Percentiles rank a stretch among this genome's conserved stretches.
phyloP scores from a whole-genome alignment of 2,113 vertebrate genomes.

The Leucosticte australis region DNA sequence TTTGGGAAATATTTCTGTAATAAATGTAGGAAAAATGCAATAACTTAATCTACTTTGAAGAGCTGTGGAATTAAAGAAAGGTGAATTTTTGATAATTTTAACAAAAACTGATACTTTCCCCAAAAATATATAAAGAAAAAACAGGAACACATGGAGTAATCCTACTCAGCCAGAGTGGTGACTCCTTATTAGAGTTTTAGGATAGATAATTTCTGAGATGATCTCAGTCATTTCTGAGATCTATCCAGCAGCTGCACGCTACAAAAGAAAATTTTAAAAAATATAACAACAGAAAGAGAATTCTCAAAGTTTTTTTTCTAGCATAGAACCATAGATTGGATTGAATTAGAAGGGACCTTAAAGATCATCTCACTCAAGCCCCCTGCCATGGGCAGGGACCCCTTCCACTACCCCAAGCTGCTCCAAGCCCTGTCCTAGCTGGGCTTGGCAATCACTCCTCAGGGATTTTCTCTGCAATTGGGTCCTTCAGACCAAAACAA shows the following conservation, averaged over 20 bases:
- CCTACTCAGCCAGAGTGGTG: not conserved
- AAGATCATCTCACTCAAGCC: accelerated
- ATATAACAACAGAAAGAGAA: not conserved
- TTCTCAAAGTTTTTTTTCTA: not conserved
- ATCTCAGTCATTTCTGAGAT: not conserved
- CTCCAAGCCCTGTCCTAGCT: not conserved
- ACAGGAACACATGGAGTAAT: not conserved
- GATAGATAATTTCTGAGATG: no score
- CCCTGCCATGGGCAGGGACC: not conserved
- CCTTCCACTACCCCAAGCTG: not conserved
- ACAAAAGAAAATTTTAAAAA: not conserved
- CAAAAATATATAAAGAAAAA: not conserved
- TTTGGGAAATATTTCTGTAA: not conserved
- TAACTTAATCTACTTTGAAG: not conserved
- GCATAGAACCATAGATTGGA: not conserved
- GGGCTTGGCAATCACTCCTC: no score
- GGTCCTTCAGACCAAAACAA: not conserved
- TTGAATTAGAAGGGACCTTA: not conserved
- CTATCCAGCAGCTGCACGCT: accelerated
- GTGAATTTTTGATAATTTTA: not conserved
- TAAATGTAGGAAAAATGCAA: not conserved
- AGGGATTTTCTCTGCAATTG: not conserved
- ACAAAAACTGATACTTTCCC: not conserved
- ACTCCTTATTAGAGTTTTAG: not conserved
- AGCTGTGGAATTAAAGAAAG: not conserved